phyloP scores from a whole-genome alignment of 2,888 invertebrate species.

The Melanostoma mellinum region DNA sequence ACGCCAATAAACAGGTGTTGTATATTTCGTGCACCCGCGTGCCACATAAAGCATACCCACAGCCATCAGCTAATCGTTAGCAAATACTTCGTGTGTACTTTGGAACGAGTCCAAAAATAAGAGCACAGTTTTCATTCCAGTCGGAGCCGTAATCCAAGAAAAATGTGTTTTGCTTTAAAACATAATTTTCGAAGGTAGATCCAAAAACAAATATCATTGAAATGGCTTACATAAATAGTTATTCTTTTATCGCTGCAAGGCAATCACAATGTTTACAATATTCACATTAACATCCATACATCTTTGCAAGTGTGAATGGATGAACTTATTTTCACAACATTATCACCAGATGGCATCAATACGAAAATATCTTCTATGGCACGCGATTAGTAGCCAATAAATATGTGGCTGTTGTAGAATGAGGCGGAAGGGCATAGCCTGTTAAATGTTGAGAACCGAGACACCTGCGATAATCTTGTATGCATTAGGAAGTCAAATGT shows the following conservation, averaged over 20 bases:
- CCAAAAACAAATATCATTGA: conserved; percentile 1
- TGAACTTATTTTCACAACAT: neutral
- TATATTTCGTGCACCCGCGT: neutral
- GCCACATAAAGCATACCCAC: neutral
- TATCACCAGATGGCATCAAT: no score
- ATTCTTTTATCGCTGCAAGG: conserved; percentile 16
- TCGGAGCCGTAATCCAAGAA: no score
- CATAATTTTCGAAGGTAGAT: conserved; percentile 2
- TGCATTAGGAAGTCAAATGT: no score
- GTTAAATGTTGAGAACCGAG: no score
- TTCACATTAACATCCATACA: neutral
- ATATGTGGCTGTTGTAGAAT: no score
- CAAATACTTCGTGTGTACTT: neutral
- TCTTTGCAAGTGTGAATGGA: conserved; percentile 2
- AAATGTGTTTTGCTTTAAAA: conserved; percentile 4
- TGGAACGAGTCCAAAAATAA: conserved; percentile 32
- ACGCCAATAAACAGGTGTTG: conserved; percentile 16
- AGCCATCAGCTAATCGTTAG: neutral
- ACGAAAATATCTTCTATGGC: no score
- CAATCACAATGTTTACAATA: neutral
- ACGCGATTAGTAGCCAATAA: no score
- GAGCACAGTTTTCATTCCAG: no score
- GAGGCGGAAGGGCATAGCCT: no score
- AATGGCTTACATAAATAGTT: conserved; percentile 18
- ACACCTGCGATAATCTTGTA: no score